A percentile compares a stretch with the other conserved stretches of the same genome.
phyloP scores from a whole-genome alignment of 1,140 invertebrate species.

The Pseudomyrmex sp. region DNA sequence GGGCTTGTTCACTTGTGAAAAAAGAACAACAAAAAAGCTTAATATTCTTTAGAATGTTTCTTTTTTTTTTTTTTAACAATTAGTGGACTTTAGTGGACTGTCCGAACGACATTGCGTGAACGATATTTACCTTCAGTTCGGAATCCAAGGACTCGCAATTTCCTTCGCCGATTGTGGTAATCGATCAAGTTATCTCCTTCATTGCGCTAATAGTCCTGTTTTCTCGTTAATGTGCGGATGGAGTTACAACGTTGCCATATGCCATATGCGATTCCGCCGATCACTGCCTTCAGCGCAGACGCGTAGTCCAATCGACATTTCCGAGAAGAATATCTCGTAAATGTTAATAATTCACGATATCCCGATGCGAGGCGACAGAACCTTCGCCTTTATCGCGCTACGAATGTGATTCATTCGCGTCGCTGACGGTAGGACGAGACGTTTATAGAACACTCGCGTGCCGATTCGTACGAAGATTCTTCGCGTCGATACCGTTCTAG shows the following conservation, averaged over 20 bases:
- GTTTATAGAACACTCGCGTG: constrained; percentile 37
- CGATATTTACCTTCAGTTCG: background rate
- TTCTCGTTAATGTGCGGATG: constrained; percentile 44
- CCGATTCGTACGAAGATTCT: constrained; percentile 7
- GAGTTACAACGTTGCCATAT: constrained; percentile 15
- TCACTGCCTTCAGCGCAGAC: constrained; percentile 15
- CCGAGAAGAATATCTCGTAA: constrained; percentile 62
- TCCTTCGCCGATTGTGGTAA: constrained; percentile 7
- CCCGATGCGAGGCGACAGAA: constrained; percentile 4
- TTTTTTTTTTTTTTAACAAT: no score
- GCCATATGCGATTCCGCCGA: constrained; percentile 28
- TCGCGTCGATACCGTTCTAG: constrained; percentile 11
- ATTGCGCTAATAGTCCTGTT: constrained; percentile 52
- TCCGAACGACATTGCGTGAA: background rate
- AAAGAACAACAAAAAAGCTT: no score
- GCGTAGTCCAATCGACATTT: constrained; percentile 43
- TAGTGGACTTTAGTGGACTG: background rate
- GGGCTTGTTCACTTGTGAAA: no score
- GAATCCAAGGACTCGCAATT: background rate
- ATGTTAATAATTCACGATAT: constrained; percentile 63
- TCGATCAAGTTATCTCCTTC: constrained; percentile 51
- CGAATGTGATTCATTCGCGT: constrained; percentile 35
- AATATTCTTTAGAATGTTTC: no score
- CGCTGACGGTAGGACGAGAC: constrained; percentile 29
- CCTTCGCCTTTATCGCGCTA: background rate